Base-by-base conservation (phyloP, 2,113 vertebrate genomes). In the Sprattus sprattus region DNA sequence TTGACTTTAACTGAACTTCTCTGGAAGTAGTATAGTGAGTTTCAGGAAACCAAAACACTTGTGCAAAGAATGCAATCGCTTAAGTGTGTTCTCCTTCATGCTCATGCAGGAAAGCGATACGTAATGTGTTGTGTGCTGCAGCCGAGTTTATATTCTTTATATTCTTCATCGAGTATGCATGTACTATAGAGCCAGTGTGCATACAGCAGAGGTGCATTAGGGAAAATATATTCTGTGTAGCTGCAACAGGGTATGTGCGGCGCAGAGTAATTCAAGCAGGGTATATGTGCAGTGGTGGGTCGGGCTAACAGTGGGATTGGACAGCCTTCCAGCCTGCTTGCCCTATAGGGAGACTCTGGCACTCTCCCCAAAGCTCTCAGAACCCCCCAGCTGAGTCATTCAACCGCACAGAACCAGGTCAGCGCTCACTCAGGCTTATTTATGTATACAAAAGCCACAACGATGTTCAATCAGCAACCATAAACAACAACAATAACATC, bases 301-400 rank as follows among this genome's bases (percentile, higher is more conserved):
- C 11, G 71, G 71, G 9, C 39, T 32, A 32, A 9, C 67, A 32
- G 67, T 75, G 67, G 67, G 67, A 75, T 13, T 3, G 67, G 67
- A 32, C 67, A 75, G 67, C 67, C 67, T 4, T 78, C 71, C 71
- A 78, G 71, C 71, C 28, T 78, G 4, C 67, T 32, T 28, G 67
- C 67, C 25, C 67, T 32, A 75, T 1, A 39, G 67, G 67, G 71
- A 28, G 13, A 32, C 83, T 81, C 46, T 64, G 86, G 50, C 84
- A n/a, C 39, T 32, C 44, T 80, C 50, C 81, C 83, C 32, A 45
- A 46, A 60, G 52, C 84, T 87, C 57, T 80, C 84, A 84, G 88
- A 86, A 84, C 81, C 87, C 54, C 32, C 81, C 89, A 71, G 75
- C 71, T 81, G 80, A 81, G 82, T 84, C 87, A 86, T 81, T 84